Evolutionary conservation across 2,888 invertebrate species (phyloP), one percentile per base, ranked within the genome.

Genomic region (Ptilodon capucinus): DNA sequence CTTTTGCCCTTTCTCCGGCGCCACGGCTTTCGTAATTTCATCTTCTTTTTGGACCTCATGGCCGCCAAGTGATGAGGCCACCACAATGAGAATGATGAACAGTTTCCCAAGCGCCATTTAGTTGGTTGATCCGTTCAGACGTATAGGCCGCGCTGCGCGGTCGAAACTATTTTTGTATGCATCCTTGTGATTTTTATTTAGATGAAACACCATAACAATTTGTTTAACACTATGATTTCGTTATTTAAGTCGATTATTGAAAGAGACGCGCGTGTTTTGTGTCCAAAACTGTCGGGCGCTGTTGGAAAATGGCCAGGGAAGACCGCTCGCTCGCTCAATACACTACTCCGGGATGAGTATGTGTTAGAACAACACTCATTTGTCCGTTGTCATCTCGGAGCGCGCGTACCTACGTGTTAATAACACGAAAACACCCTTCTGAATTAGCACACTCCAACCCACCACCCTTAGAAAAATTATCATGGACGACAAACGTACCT

Each of bases 1-100:
- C 16, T 71, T 77, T 47, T 79, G 79, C 45, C 81, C 86, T 54
- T 79, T 89, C 84, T 89, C 86, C 87, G 84, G 46, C 89, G 77
- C 90, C 90, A 88, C 0, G 87, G 90, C 60, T 74, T 86, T 81
- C 75, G 79, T 69, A 75, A 76, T 68, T 81, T 88, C 83, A 76
- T 75, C 71, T 74, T 84, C 77, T 73, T 84, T 72, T 76, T 86
- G 54, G 74, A 81, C 61, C 74, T 89, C 88, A 84, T 90, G 64
- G 55, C 77, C 81, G 63, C 76, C 76, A 57, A 72, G 57, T 39
- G 76, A 81, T 51, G 82, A 60, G 51, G 81, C 76, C 61, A 84
- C 67, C 56, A 87, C 70, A 58, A 79, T 62, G 44, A 87, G 60
- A 48, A 78, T 59, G 44, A 84, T 55, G 18, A 88, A 52, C 23